Conservation (phyloP, 2,113 vertebrate species). For the Oostethus manadensis region DNA sequence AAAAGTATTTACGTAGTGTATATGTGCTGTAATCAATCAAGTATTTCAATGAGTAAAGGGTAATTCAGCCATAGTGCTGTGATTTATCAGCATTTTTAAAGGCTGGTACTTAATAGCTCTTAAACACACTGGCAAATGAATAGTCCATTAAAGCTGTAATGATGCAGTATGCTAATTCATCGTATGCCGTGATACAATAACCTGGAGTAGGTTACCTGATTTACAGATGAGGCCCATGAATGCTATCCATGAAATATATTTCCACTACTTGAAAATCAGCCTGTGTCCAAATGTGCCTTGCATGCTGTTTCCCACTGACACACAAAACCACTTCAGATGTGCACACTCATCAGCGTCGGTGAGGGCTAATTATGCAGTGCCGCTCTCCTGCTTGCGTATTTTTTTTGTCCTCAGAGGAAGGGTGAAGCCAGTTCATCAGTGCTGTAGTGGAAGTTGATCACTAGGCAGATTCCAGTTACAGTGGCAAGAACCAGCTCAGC, state of each 20-base stretch:
- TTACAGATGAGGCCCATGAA: constrained; percentile 25
- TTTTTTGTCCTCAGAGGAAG: constrained; percentile 14
- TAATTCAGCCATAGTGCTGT: not conserved
- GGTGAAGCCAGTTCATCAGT: constrained; percentile 49
- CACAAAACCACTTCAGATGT: constrained; percentile 25
- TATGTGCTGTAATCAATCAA: too few species aligned
- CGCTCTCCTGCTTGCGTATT: constrained; percentile 29
- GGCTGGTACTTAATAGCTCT: constrained; percentile 7
- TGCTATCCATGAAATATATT: not conserved
- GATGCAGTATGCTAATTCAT: constrained; percentile 47
- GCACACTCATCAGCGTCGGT: constrained; percentile 43
- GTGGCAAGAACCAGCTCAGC: constrained; percentile 66
- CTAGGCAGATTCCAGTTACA: constrained; percentile 66
- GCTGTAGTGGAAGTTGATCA: constrained; percentile 66
- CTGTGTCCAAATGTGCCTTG: constrained; percentile 9
- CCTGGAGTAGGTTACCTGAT: constrained; percentile 13
- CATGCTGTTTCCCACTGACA: constrained; percentile 11
- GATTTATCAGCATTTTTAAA: not conserved
- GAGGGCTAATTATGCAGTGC: constrained; percentile 48
- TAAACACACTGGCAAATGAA: constrained; percentile 14
- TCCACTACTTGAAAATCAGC: not conserved
- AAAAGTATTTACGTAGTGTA: too few species aligned
- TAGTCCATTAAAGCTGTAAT: constrained; percentile 29
- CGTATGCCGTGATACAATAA: constrained; percentile 21
- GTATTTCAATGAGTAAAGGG: not conserved